Evolutionary conservation across 2,113 vertebrate genomes (phyloP), one percentile per base, ranked within the genome.

Genomic region (Cricetomys ansorgei): DNA sequence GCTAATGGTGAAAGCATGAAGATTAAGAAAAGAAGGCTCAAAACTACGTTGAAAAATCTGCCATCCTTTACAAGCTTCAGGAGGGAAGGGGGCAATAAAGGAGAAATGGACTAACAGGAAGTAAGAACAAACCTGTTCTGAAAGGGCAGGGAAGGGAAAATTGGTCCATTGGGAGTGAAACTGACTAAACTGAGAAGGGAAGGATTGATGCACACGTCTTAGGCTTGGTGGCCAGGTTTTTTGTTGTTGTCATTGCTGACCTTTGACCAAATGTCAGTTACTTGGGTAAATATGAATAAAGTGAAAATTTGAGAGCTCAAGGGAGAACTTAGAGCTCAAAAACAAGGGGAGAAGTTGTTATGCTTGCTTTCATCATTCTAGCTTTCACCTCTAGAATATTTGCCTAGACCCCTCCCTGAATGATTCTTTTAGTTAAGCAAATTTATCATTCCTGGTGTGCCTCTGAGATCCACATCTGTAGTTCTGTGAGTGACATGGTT

Each of bases 241-340:
- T 48, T 55, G 2, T 37, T 80, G 37, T 53, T 89, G 87, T 94
- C 55, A 55, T 5, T 48, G 85, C 31, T 84, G 69, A 92, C 62
- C 29, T 83, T 87, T 92, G 62, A 87, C n/a, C 43, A 81, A 95
- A 92, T 37, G 2, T 86, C 73, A 85, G 29, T 7, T 67, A 50
- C 40, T 76, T 95, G 57, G 90, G 53, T 76, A 88, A 12, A 89
- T 43, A 75, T 50, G 86, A 48, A 70, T 92, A 65, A 83, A 72
- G 15, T 73, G n/a, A 91, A 83, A 94, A 81, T 48, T 40, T 79
- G n/a, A 81, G 21, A 85, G 37, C 17, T 70, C 85, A 29, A 45
- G 31, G 64, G 40, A 97, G 34, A 83, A 87, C 29, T 88, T 50
- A 57, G 91, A 88, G 79, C 72, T 86, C 65, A 88, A 55, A 86